These are phyloP conservation scores for Gnathonemus echidnorhynchus DNA, from an alignment of 2,113 vertebrate genomes.

Conservation along the genomic window DNA sequence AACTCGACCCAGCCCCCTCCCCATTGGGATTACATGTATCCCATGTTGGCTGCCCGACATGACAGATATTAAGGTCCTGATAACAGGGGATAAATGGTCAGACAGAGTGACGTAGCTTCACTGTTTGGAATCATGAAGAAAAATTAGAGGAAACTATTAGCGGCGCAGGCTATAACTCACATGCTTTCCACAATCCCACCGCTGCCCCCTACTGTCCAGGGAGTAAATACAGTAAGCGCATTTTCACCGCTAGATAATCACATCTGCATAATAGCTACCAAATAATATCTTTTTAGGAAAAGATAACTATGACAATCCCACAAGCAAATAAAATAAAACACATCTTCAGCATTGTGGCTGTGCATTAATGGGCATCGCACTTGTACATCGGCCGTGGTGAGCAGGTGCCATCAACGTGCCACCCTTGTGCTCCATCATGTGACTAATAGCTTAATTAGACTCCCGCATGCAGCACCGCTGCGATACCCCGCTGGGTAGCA, in stretches of 20 bases:
- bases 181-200: not conserved
- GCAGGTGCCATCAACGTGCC: constrained; percentile 11
- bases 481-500: constrained; percentile 18
- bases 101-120: not conserved
- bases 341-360: not conserved
- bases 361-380: not conserved
- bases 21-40: not conserved
- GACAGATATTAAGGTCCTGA: not conserved
- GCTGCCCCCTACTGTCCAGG: not conserved
- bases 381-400: not conserved
- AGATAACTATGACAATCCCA: not conserved
- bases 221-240: not conserved
- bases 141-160: not conserved
- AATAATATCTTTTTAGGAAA: not conserved
- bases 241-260: not conserved
- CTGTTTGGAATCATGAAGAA: not conserved
- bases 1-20: not conserved
- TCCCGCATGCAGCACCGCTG: constrained; percentile 17
- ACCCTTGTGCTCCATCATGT: constrained; percentile 34
- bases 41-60: not conserved
- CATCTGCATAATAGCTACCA: not conserved
- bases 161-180: not conserved
- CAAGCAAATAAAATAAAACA: not conserved
- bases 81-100: too few species aligned
- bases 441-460: constrained; percentile 41